phyloP scores from a whole-genome alignment of 1,140 invertebrate species.

The Philotrypesis tridentata region DNA sequence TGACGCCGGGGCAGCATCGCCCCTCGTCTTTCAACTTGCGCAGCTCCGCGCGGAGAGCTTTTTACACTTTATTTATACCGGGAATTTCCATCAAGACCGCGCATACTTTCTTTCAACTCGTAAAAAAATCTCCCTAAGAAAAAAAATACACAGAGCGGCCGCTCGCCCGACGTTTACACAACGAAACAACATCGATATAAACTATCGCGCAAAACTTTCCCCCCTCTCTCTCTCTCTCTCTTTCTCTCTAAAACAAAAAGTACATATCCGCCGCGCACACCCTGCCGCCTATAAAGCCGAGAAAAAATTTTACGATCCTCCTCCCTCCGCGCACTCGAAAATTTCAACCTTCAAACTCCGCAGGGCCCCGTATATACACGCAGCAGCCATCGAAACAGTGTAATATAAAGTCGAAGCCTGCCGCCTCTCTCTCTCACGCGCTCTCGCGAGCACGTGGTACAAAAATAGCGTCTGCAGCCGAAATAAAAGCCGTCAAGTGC shows the following conservation, averaged over 20 bases:
- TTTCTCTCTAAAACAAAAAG: neutral
- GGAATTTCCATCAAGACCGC: too few relatives aligned
- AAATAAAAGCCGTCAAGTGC: constrained; percentile 49
- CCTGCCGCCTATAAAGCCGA: neutral
- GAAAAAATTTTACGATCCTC: neutral
- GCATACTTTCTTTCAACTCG: neutral
- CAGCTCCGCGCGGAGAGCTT: too few relatives aligned
- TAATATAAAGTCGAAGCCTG: neutral
- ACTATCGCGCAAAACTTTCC: neutral
- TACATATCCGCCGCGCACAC: neutral
- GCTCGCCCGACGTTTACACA: neutral
- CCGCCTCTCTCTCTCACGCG: neutral
- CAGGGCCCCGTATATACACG: neutral
- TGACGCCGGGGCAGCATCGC: too few relatives aligned
- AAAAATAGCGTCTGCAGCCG: constrained; percentile 34
- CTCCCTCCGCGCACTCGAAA: neutral
- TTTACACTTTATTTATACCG: too few relatives aligned
- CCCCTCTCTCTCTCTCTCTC: too few relatives aligned
- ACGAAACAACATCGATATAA: neutral
- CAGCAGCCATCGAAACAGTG: neutral
- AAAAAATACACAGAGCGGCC: neutral
- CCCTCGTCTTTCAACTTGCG: too few relatives aligned
- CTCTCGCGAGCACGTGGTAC: neutral
- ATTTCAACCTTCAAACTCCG: neutral
- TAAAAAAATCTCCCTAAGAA: neutral